Percentiles rank a stretch among this genome's conserved stretches.
Conservation (phyloP, 2,113 vertebrate genomes). For the Corvus cornix region DNA sequence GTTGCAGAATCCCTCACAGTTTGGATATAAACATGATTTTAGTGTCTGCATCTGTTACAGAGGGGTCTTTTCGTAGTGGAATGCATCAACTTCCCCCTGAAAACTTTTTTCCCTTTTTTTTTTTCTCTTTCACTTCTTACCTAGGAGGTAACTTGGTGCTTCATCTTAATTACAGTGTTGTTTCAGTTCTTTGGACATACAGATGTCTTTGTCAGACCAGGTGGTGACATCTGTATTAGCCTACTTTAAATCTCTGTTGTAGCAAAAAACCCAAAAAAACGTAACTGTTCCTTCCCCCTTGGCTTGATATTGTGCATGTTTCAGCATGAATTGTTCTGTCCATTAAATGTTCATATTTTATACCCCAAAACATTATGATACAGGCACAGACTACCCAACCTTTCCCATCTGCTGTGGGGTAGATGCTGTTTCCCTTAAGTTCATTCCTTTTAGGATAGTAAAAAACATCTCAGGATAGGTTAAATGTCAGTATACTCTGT, state of each 20-base stretch:
- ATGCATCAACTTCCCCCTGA: not conserved
- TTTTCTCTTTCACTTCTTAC: not conserved
- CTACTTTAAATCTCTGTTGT: not conserved
- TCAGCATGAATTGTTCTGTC: not conserved
- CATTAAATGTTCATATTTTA: not conserved
- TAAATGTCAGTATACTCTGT: not conserved
- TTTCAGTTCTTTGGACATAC: not conserved
- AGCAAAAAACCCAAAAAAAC: not conserved
- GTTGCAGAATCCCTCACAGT: not conserved
- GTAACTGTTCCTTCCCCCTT: not conserved
- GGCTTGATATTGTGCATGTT: not conserved
- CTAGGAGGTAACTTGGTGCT: not conserved
- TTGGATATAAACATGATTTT: not conserved
- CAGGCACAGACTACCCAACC: not conserved
- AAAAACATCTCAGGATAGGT: not conserved
- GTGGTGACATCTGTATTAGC: not conserved
- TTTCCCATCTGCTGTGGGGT: not conserved
- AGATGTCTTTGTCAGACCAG: not conserved
- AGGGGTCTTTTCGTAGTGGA: not conserved
- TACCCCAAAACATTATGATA: not conserved
- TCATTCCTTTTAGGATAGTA: not conserved
- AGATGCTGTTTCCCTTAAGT: not conserved
- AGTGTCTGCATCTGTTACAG: not conserved
- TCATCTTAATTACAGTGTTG: not conserved
- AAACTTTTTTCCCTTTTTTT: fast-evolving